phyloP scores from a whole-genome alignment of 2,888 invertebrate species.

The Therioaphis trifolii region DNA sequence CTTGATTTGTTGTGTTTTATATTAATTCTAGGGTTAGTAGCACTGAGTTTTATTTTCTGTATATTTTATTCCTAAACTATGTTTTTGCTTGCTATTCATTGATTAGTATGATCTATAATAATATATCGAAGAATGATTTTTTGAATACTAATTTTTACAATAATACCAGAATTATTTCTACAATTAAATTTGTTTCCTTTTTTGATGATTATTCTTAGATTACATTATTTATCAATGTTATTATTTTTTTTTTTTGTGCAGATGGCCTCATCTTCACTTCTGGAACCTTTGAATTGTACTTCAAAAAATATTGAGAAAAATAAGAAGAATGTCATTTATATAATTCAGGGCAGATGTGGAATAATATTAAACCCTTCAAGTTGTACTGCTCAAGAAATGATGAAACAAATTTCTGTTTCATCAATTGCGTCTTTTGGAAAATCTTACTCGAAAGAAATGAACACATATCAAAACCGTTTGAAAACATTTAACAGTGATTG shows the following conservation, averaged over 20 bases:
- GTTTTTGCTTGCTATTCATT: too few relatives aligned
- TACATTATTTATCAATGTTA: neutral
- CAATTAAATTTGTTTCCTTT: too few relatives aligned
- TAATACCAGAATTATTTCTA: too few relatives aligned
- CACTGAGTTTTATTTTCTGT: too few relatives aligned
- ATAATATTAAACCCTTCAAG: conserved; percentile 38
- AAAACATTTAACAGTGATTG: conserved; percentile 62
- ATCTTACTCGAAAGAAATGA: too few relatives aligned
- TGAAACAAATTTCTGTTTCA: neutral
- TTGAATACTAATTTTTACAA: too few relatives aligned
- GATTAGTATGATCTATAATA: too few relatives aligned
- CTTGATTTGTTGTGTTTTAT: too few relatives aligned
- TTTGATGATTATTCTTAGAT: too few relatives aligned
- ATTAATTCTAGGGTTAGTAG: too few relatives aligned
- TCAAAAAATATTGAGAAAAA: conserved; percentile 21
- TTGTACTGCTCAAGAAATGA: neutral
- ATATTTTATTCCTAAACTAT: too few relatives aligned
- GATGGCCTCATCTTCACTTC: conserved; percentile 65
- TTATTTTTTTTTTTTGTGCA: conserved; percentile 61
- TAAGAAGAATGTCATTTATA: conserved; percentile 20
- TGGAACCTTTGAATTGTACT: neutral
- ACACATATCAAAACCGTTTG: conserved; percentile 46
- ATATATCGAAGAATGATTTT: too few relatives aligned
- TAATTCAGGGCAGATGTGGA: conserved; percentile 20
- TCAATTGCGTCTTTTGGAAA: conserved; percentile 17